These are phyloP conservation scores for Butorides virescens DNA, from an alignment of 2,113 vertebrate genomes.

Conservation along the genomic window DNA sequence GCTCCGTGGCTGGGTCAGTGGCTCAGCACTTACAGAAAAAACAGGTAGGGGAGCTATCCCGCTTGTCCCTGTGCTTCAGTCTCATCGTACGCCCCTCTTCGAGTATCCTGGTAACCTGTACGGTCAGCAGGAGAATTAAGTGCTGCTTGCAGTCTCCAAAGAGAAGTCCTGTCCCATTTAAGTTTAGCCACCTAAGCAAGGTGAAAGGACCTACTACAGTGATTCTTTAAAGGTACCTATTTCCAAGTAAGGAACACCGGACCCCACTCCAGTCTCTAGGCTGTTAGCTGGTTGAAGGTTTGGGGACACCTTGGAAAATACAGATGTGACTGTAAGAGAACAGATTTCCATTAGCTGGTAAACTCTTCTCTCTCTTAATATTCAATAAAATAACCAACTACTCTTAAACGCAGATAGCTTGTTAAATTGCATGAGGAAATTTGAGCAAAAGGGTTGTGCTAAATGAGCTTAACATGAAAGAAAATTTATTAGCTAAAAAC, in stretches of 20 bases:
- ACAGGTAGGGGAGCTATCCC: neutral
- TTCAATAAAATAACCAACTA: neutral
- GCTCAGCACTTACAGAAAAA: rapidly evolving
- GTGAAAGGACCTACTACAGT: neutral
- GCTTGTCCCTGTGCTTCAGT: neutral
- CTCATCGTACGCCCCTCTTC: neutral
- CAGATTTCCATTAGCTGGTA: neutral
- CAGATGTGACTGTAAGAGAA: neutral
- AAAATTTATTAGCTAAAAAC: neutral
- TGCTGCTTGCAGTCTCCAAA: neutral
- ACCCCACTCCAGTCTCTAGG: neutral
- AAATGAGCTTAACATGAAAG: neutral
- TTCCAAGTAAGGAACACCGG: neutral
- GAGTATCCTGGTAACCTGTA: neutral
- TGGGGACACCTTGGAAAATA: neutral
- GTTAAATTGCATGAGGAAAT: conserved; percentile 64
- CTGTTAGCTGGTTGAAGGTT: neutral
- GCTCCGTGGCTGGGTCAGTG: neutral
- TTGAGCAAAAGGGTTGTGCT: conserved; percentile 36
- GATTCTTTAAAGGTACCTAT: neutral
- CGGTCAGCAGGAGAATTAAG: neutral
- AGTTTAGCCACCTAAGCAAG: neutral
- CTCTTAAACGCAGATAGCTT: conserved; percentile 40
- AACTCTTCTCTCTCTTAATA: neutral
- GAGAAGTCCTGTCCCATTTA: neutral